Base-by-base conservation (phyloP, 2,797 vertebrate species). In the Falco rusticolus region DNA sequence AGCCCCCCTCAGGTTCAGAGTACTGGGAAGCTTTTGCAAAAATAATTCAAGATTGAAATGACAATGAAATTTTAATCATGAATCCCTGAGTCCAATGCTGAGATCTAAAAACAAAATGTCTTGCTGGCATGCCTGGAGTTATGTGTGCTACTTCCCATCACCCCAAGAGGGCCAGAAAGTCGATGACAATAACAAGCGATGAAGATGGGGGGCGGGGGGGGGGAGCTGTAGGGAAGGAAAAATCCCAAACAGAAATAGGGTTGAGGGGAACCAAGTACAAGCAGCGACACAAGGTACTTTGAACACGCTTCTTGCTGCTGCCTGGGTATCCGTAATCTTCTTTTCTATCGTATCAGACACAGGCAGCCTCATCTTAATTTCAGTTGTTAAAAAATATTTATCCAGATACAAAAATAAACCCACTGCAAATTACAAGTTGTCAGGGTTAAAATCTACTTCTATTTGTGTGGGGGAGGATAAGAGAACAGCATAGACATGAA, bases 401-500 rank as follows among this genome's bases (percentile, higher is more conserved):
- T 97, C 97, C 97, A 94, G 97, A 98, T 97, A 97, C 96, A 97
- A 97, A 98, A 97, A 98, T 97, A 98, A 97, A 97, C 95, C 88
- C 97, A 84, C 95, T 88, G 97, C 95, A 98, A 98, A 98, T 98
- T 98, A 97, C 97, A 98, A 98, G 97, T 98, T 98, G 98, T 98
- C 98, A 98, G 98, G 98, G 98, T 98, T 99, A 98, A 98, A 98
- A 98, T 98, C 97, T 98, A 97, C 98, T 98, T 98, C 97, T 98
- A 92, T 97, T 97, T 97, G 98, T 97, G 98, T 98, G 98, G 98
- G 98, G 98, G 98, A 98, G 98, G 98, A 97, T 96, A 94, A 95
- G 97, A 97, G 97, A 98, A 97, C 98, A 96, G 98, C 98, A 98
- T 97, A 98, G 98, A 99, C 99, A 98, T 99, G 99, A 99, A 99